Conservation (phyloP, 2,113 vertebrate genomes). For the Plestiodon gilberti region DNA sequence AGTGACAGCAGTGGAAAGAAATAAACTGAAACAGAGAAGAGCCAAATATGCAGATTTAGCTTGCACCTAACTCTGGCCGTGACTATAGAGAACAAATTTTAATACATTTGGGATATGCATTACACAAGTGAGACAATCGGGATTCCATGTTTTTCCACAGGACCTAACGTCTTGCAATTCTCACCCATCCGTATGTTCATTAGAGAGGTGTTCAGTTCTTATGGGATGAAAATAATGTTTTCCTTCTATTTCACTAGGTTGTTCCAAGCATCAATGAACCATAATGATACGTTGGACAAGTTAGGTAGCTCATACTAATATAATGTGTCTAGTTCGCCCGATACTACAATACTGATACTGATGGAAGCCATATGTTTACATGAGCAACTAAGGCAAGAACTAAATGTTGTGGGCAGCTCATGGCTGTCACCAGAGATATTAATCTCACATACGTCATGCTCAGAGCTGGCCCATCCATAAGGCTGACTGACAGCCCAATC, state of each 20-base stretch:
- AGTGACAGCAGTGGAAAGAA: conserved; percentile 11
- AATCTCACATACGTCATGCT: not conserved
- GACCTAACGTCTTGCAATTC: not conserved
- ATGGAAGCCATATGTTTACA: not conserved
- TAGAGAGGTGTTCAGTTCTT: not conserved
- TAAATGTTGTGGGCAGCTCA: not conserved
- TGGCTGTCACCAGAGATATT: no score
- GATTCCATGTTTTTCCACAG: not conserved
- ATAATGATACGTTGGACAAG: not conserved
- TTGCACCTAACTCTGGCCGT: not conserved
- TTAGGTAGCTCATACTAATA: not conserved
- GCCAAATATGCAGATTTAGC: not conserved
- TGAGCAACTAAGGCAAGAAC: not conserved
- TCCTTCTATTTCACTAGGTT: not conserved
- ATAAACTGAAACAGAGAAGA: not conserved
- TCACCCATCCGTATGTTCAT: no score
- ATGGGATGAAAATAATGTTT: not conserved
- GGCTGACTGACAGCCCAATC: no score
- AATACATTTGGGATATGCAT: not conserved
- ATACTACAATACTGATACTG: not conserved
- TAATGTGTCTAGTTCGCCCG: not conserved
- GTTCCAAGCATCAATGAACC: not conserved
- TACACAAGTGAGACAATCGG: not conserved
- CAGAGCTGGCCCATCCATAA: no score
- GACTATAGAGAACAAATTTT: not conserved